Base-by-base conservation (phyloP, 2,888 invertebrate species). In the Drosophila buzzatii region DNA sequence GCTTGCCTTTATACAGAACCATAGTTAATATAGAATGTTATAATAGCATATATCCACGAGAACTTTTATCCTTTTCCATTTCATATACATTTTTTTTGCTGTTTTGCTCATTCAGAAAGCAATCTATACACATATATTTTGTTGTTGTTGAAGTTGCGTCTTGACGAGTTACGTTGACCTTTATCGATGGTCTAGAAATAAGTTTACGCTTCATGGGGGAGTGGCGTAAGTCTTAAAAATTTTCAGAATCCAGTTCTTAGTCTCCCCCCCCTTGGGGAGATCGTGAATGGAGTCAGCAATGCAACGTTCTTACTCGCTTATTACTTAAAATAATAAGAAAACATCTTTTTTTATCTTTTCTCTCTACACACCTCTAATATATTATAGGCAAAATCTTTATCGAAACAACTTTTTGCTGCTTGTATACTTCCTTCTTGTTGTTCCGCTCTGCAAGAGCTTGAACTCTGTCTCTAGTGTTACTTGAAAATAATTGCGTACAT, bases 351-450 rank as follows among this genome's bases (percentile, higher is more conserved):
- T 18, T 9, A 41, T 39, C 27, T 51, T 33, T 41, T 20, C 18
- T 12, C 16, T 20, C 0, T 20, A 3, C 18, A 10, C n/a, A 31
- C 9, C 3, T 10, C 16, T 16, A 14, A 33, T 33, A 14, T 20
- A 16, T 9, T n/a, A 35, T 27, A 14, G 9, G 4, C 18, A 3
- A n/a, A 5, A 37, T 63, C 39, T 41, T 33, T 2, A 59, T 52
- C 20, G 39, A 10, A 18, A 18, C 47, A 39, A 31, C 18, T 57
- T 31, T 33, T 63, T 47, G 16, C 18, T 39, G 58, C 16, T 45
- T 47, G 42, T 52, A 20, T 23, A 62, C 58, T 71, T 71, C 66
- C 72, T 71, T 62, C 57, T 52, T 49, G 12, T 72, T 60, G 57
- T 68, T 60, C 44, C 60, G 52, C 45, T 58, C 33, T 76, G 42